phyloP scores from a whole-genome alignment of 2,113 vertebrate genomes.

The Ictidomys tridecemlineatus region DNA sequence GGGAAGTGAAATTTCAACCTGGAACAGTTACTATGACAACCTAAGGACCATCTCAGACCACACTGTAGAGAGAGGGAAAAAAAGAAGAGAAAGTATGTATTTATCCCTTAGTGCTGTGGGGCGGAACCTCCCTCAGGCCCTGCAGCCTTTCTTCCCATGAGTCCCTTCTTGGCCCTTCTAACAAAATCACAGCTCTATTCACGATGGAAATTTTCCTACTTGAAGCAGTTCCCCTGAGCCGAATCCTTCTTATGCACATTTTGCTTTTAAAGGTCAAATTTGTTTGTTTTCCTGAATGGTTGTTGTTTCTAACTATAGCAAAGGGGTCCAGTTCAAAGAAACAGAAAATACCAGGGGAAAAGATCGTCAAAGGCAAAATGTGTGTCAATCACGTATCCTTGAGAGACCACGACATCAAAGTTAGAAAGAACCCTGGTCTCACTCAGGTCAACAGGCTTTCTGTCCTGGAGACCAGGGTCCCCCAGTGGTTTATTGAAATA shows the following conservation, averaged over 20 bases:
- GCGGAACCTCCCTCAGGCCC: background rate
- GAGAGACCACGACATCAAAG: background rate
- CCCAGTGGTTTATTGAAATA: background rate
- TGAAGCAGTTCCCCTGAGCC: background rate
- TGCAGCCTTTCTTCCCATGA: background rate
- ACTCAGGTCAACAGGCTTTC: background rate
- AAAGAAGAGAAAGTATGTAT: background rate
- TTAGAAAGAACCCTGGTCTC: background rate
- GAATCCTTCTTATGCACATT: background rate
- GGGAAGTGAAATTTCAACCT: conserved; percentile 16
- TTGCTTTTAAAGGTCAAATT: conserved; percentile 51
- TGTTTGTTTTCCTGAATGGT: conserved; percentile 49
- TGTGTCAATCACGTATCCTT: background rate
- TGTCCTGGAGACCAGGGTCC: background rate
- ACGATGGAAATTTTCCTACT: background rate
- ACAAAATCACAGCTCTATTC: background rate
- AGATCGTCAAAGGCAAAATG: background rate
- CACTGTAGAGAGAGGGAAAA: background rate
- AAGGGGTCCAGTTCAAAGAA: conserved; percentile 16
- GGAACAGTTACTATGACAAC: background rate
- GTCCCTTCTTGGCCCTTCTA: background rate
- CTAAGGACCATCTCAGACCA: conserved; percentile 39
- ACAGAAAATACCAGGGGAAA: background rate
- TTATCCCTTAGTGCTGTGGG: background rate
- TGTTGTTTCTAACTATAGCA: conserved; percentile 17